Evolutionary conservation across 2,888 invertebrate genomes (phyloP), one percentile per base, ranked within the genome.

Genomic region (Acutogordius australiensis): DNA sequence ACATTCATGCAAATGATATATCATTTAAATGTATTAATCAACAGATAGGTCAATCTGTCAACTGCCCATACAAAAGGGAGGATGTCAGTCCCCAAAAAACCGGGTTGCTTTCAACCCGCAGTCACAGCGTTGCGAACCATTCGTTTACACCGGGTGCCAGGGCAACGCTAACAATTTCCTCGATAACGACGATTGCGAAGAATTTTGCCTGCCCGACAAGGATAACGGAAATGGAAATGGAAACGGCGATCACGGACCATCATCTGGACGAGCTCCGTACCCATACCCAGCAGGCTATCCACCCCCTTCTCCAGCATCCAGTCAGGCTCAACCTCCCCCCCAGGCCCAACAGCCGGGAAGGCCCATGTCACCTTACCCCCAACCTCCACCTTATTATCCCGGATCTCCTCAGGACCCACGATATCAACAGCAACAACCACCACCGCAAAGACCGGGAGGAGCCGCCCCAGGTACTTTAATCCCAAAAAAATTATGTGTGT

Each of bases 141-240:
- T 57, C 29, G 23, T 2, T 29, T 57, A 57, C 29, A n/a, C 58
- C 8, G 58, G 58, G 4, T 57, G 8, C 28, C 13, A 23, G 4
- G 58, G 58, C 2, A 57, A 57, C 29, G 58, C 29, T 29, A 57
- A 57, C 29, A 57, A 57, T 57, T 57, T 57, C 23, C 28, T 4
- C 18, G 8, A 4, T 18, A 29, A 29, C 4, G 29, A 4, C 26
- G 58, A 57, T 57, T 57, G 58, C 58, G 18, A 18, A 23, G 30
- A 28, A 28, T 57, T 28, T 29, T 57, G 58, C 30, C 23, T 57
- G 29, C 51, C 8, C 8, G 51, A 51, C 23, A 4, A n/a, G 13
- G 51, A 51, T 4, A 23, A 51, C 23, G n/a, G n/a, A n/a, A n/a
- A n/a, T n/a, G n/a, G n/a, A n/a, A n/a, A n/a, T n/a, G n/a, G n/a